Conservation (phyloP, 2,113 vertebrate species). For the Pachyramphus minor region DNA sequence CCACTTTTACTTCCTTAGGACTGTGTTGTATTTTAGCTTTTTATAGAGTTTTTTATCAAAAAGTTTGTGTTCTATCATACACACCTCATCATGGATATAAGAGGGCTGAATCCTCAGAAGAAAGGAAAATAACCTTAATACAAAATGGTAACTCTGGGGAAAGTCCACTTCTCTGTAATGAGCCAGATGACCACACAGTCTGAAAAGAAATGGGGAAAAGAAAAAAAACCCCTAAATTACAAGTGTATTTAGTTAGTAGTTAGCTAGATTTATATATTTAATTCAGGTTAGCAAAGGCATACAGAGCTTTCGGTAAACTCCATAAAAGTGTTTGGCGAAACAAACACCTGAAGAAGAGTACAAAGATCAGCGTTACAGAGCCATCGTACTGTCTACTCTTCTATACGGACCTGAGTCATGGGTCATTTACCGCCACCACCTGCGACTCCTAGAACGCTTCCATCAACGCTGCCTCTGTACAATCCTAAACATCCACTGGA, state of each 20-base stretch:
- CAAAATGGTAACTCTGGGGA: conserved; percentile 76
- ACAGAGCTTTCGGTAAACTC: too few species aligned
- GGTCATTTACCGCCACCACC: too few species aligned
- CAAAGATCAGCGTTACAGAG: too few species aligned
- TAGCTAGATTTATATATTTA: not conserved
- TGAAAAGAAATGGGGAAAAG: conserved; percentile 30
- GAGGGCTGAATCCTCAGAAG: conserved; percentile 71
- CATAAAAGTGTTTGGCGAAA: too few species aligned
- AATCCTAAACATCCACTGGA: too few species aligned
- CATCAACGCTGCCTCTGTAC: too few species aligned
- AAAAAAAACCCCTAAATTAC: not conserved
- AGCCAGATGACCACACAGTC: conserved; percentile 67
- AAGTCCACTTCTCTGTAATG: conserved; percentile 71
- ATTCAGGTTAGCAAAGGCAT: too few species aligned
- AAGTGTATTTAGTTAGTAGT: not conserved
- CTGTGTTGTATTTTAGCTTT: conserved; percentile 14
- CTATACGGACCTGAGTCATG: too few species aligned
- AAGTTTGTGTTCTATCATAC: conserved; percentile 74
- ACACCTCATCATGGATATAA: conserved; percentile 75
- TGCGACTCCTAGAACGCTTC: too few species aligned
- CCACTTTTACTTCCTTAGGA: conserved; percentile 4
- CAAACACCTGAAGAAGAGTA: too few species aligned
- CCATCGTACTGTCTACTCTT: too few species aligned
- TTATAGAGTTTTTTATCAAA: conserved; percentile 58
- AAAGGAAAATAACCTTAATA: conserved; percentile 75